Evolutionary conservation across 2,113 vertebrate species (phyloP).

Genomic region (Phyllostomus hastatus): DNA sequence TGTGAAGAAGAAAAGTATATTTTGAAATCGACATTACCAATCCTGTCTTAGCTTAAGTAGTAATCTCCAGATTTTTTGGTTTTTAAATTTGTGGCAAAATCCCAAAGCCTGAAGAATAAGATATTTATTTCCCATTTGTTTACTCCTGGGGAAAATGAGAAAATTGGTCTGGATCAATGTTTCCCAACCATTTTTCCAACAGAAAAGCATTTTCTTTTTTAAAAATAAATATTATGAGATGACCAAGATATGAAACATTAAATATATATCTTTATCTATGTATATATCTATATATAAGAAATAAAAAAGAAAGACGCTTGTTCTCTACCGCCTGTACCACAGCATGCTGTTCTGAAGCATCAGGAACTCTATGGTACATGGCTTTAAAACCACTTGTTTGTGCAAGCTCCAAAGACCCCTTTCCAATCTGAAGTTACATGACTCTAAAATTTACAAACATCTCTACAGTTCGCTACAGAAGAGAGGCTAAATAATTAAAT

Average conservation of each 20-base stretch:
- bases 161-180: background rate
- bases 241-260: background rate
- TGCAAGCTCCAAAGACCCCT: background rate
- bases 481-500: background rate
- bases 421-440: constrained; percentile 3
- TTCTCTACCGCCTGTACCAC: background rate
- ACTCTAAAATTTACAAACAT: constrained; percentile 17
- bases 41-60: constrained; percentile 2
- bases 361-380: background rate
- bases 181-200: constrained; percentile 24
- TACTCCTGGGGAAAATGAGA: background rate
- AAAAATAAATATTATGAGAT: constrained; percentile 5
- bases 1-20: background rate
- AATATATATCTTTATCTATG: background rate
- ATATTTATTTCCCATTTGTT: constrained; percentile 21
- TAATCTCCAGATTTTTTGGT: background rate
- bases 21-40: background rate
- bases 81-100: constrained; percentile 36
- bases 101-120: background rate
- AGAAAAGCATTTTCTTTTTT: background rate
- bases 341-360: background rate
- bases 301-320: background rate
- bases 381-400: background rate
- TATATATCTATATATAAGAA: background rate
- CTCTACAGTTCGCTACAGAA: constrained; percentile 4